These are phyloP conservation scores for Crypturellus undulatus DNA, from an alignment of 2,113 vertebrate genomes.

Conservation along the genomic window DNA sequence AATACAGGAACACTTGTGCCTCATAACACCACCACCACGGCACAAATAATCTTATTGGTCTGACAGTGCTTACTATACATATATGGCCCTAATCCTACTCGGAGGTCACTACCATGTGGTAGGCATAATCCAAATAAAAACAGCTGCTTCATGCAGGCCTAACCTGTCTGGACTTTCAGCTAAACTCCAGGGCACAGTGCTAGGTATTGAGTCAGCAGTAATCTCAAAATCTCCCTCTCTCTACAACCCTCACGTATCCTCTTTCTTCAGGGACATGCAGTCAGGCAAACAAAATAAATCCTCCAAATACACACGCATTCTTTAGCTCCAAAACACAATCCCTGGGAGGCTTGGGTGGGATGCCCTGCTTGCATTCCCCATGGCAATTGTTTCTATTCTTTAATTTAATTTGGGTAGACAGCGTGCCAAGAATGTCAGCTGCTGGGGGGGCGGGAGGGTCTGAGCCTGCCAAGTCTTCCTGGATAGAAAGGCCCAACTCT, in stretches of 20 bases:
- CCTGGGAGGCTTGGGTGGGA: not conserved
- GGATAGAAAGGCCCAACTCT: not conserved
- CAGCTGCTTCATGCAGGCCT: fast-evolving
- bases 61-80: not conserved
- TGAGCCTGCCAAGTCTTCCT: constrained; percentile 1
- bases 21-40: not conserved
- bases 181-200: not conserved
- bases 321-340: not conserved
- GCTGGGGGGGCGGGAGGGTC: not conserved
- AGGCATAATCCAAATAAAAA: not conserved
- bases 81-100: not conserved
- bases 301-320: not conserved
- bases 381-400: not conserved
- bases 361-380: constrained; percentile 8
- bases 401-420: constrained; percentile 2
- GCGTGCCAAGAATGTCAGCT: constrained; percentile 30
- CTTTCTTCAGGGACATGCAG: not conserved
- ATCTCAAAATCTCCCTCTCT: not conserved
- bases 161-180: not conserved
- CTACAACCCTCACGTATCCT: constrained; percentile 1
- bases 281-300: not conserved
- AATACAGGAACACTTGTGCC: fast-evolving
- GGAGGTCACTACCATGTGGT: not conserved
- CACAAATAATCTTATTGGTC: not conserved
- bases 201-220: not conserved